A percentile compares a stretch with the other conserved stretches of the same genome.
phyloP scores from a whole-genome alignment of 2,888 invertebrate genomes.

The Boloria euphrosyne region DNA sequence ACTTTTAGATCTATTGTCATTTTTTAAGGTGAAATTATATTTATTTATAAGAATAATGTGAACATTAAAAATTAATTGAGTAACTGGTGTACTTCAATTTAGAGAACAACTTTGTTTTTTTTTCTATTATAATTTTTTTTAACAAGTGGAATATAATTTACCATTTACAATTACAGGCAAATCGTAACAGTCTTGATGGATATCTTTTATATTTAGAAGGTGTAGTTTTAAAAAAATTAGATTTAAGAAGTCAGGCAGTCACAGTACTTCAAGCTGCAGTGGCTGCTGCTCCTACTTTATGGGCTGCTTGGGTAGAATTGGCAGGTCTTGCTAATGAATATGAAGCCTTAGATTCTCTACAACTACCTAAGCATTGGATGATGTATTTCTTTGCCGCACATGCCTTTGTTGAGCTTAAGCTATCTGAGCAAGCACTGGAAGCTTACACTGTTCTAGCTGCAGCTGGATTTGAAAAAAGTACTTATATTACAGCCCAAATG shows the following conservation, averaged over 20 bases:
- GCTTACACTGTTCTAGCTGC: slow-evolving; percentile 89
- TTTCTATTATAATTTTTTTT: too few species aligned
- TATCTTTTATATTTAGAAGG: slow-evolving; percentile 95
- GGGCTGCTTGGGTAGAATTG: slow-evolving; percentile 98
- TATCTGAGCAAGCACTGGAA: slow-evolving; percentile 94
- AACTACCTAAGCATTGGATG: slow-evolving; percentile 96
- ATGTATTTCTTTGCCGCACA: slow-evolving; percentile 95
- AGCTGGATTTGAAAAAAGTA: slow-evolving; percentile 92
- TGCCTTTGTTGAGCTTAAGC: slow-evolving; percentile 93
- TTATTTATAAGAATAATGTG: neutral
- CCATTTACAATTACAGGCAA: slow-evolving; percentile 59
- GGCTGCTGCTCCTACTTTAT: slow-evolving; percentile 90
- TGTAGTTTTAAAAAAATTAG: slow-evolving; percentile 93
- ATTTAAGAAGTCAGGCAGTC: slow-evolving; percentile 89
- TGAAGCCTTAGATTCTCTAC: slow-evolving; percentile 86
- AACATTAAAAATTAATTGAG: neutral
- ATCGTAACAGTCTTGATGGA: slow-evolving; percentile 90
- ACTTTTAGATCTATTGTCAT: slow-evolving; percentile 68
- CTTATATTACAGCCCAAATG: slow-evolving; percentile 95
- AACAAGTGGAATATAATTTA: neutral
- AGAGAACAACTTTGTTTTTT: neutral
- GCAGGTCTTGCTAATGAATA: slow-evolving; percentile 92
- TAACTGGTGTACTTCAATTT: neutral
- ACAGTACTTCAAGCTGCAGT: slow-evolving; percentile 91
- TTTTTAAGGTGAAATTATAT: slow-evolving; percentile 63